Percentiles rank a stretch among this genome's conserved stretches.
phyloP scores from a whole-genome alignment of 2,888 invertebrate species.

The Alloscopus bannaensis region DNA sequence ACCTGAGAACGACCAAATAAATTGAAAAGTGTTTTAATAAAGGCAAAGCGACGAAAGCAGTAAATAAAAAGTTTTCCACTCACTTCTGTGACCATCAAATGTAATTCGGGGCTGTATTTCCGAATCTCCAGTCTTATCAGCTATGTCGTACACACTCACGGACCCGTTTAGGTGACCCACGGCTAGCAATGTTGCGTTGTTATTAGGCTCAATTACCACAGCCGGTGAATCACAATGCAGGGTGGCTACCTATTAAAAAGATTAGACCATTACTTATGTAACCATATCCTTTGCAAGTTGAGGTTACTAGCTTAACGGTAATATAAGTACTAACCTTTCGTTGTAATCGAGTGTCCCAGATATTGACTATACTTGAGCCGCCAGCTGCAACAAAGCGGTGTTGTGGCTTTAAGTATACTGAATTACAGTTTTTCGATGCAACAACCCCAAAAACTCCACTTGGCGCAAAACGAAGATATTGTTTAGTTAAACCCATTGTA shows the following conservation, averaged over 20 bases:
- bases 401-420: slow-evolving; percentile 82
- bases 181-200: slow-evolving; percentile 83
- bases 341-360: slow-evolving; percentile 94
- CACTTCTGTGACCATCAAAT: slow-evolving; percentile 85
- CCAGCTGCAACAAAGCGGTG: slow-evolving; percentile 93
- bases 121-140: slow-evolving; percentile 74
- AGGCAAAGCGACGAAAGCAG: background rate
- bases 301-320: too few relatives aligned
- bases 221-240: slow-evolving; percentile 87
- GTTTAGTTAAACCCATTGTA: slow-evolving; percentile 89
- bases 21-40: background rate
- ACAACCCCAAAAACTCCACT: slow-evolving; percentile 92
- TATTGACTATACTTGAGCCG: slow-evolving; percentile 93
- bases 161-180: slow-evolving; percentile 95
- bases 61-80: slow-evolving; percentile 27
- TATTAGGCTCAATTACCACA: slow-evolving; percentile 78
- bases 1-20: slow-evolving; percentile 48
- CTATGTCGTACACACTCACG: slow-evolving; percentile 88
- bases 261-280: too few relatives aligned
- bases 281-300: background rate
- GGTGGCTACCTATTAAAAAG: slow-evolving; percentile 81
- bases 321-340: slow-evolving; percentile 82
- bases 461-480: slow-evolving; percentile 92
- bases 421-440: slow-evolving; percentile 86
- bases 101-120: slow-evolving; percentile 83